Evolutionary conservation across 2,888 invertebrate species (phyloP).

Genomic region (Chymomyza amoena): DNA sequence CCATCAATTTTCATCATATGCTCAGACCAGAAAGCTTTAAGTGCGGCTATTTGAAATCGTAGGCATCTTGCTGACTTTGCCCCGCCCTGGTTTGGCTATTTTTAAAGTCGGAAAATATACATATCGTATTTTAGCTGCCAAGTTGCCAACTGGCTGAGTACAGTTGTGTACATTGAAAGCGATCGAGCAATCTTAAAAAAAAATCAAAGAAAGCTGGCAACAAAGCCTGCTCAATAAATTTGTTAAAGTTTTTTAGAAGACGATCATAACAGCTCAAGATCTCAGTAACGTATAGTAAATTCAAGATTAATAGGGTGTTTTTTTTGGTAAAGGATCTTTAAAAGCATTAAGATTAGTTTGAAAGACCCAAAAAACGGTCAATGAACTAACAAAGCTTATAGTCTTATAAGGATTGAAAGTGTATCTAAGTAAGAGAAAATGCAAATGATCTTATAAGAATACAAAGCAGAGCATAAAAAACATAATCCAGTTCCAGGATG

Average conservation of each 20-base stretch:
- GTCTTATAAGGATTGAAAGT: too few relatives aligned
- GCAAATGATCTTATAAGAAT: too few relatives aligned
- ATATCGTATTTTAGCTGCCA: conserved; percentile 53
- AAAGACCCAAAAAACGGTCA: too few relatives aligned
- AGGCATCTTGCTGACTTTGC: not conserved
- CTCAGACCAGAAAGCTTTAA: conserved; percentile 46
- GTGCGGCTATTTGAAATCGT: conserved; percentile 35
- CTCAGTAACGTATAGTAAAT: not conserved
- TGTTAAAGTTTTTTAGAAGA: too few relatives aligned
- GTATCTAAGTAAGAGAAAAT: too few relatives aligned
- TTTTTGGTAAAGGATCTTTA: too few relatives aligned
- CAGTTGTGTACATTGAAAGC: not conserved
- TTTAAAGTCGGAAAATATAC: conserved; percentile 56
- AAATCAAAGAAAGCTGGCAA: not conserved
- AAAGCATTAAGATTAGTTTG: too few relatives aligned
- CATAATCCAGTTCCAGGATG: too few relatives aligned
- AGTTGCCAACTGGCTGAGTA: conserved; percentile 56
- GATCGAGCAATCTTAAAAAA: not conserved
- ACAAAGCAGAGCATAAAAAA: too few relatives aligned
- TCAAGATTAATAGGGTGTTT: too few relatives aligned
- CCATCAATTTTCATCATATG: conserved; percentile 30
- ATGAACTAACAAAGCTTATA: too few relatives aligned
- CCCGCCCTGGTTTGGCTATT: conserved; percentile 51
- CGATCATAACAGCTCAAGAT: not conserved
- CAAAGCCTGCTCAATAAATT: not conserved